Evolutionary conservation across 2,113 vertebrate species (phyloP).

Genomic region (Perognathus longimembris): DNA sequence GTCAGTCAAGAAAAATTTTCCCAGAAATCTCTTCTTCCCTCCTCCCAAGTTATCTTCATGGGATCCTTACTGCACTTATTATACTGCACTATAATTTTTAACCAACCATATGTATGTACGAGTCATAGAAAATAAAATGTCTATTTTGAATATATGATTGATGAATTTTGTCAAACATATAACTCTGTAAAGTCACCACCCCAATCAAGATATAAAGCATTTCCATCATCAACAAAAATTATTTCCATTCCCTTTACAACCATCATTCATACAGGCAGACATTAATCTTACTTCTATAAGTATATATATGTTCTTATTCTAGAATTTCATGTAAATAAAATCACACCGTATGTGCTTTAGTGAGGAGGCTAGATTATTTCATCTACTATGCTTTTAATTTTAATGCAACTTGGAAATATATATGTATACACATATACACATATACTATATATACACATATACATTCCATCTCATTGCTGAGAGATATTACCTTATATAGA

Average conservation of each 20-base stretch:
- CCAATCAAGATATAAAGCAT: conserved; percentile 41
- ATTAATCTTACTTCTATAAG: conserved; percentile 44
- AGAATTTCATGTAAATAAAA: conserved; percentile 47
- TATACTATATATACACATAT: not conserved
- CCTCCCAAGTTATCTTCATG: not conserved
- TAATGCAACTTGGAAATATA: too few relatives aligned
- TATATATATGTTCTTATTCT: conserved; percentile 44
- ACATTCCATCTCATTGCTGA: conserved; percentile 3
- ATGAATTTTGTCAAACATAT: conserved; percentile 47
- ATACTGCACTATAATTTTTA: conserved; percentile 4
- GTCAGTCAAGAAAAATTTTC: not conserved
- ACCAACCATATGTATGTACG: not conserved
- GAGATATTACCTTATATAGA: not conserved
- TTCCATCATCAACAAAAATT: not conserved
- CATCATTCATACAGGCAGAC: not conserved
- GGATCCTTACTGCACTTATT: not conserved
- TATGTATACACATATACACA: not conserved
- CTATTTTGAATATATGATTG: conserved; percentile 4
- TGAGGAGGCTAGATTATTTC: conserved; percentile 32
- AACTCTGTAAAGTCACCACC: conserved; percentile 12
- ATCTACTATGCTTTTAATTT: conserved; percentile 7
- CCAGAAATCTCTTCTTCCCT: not conserved
- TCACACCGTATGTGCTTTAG: not conserved
- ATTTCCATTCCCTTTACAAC: conserved; percentile 6
- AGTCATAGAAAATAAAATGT: conserved; percentile 47